Conservation (phyloP, 2,888 invertebrate species). For the Drosophila incognita region DNA sequence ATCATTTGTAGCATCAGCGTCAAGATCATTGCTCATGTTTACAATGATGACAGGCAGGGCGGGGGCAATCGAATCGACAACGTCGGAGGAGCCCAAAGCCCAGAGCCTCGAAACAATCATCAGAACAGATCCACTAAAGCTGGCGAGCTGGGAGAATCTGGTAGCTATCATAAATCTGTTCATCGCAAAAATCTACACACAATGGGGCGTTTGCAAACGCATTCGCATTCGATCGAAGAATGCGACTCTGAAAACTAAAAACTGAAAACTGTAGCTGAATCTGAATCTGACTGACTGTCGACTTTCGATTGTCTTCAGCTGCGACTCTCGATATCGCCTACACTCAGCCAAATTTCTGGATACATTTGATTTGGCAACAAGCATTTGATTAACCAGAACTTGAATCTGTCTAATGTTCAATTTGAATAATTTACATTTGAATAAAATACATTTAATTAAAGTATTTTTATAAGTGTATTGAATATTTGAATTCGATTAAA, state of each 20-base stretch:
- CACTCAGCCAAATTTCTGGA: conserved; percentile 25
- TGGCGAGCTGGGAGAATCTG: conserved; percentile 36
- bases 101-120: conserved; percentile 22
- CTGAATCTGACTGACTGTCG: conserved; percentile 56
- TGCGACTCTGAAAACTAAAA: conserved; percentile 48
- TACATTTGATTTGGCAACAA: not conserved
- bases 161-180: conserved; percentile 80
- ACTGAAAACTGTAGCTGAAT: conserved; percentile 38
- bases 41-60: conserved; percentile 80
- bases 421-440: not conserved
- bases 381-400: not conserved
- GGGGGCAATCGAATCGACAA: conserved; percentile 48
- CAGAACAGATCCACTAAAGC: conserved; percentile 26
- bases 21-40: conserved; percentile 84
- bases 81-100: conserved; percentile 22
- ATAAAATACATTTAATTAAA: not conserved
- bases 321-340: conserved; percentile 19
- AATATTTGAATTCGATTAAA: not conserved
- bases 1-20: conserved; percentile 85
- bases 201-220: conserved; percentile 81
- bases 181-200: conserved; percentile 83
- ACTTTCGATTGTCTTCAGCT: conserved; percentile 49
- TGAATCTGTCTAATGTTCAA: not conserved
- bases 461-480: not conserved
- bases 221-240: conserved; percentile 62